phyloP scores from a whole-genome alignment of 2,888 invertebrate genomes.

The Stramonita haemastoma region DNA sequence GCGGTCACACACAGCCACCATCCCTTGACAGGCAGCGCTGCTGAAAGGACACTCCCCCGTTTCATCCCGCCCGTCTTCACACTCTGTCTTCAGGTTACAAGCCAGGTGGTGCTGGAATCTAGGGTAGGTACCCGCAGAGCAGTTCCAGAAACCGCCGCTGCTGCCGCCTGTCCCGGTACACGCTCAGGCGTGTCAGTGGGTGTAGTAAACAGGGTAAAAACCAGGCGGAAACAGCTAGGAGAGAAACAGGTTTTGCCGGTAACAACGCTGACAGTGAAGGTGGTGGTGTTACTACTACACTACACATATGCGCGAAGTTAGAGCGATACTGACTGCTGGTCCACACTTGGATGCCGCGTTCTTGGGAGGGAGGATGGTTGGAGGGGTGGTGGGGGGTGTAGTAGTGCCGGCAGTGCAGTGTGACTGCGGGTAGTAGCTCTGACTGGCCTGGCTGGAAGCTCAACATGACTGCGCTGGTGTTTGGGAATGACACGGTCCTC shows the following conservation, averaged over 20 bases:
- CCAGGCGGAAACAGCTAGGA: not conserved
- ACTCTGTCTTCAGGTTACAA: not conserved
- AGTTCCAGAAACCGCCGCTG: not conserved
- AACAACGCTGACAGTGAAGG: not conserved
- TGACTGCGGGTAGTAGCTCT: not conserved
- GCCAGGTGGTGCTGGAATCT: not conserved
- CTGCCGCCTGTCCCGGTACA: too few species aligned
- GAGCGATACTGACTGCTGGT: not conserved
- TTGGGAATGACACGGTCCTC: not conserved
- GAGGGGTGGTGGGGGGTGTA: not conserved
- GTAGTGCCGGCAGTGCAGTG: not conserved
- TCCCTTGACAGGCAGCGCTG: not conserved
- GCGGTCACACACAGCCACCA: not conserved
- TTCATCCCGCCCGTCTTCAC: constrained; percentile 3
- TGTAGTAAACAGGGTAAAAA: not conserved
- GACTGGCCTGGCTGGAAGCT: not conserved
- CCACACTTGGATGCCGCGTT: not conserved
- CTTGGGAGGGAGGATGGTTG: accelerated
- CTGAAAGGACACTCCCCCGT: not conserved
- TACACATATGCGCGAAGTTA: not conserved
- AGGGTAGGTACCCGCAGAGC: not conserved
- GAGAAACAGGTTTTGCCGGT: not conserved
- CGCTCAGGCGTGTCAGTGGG: not conserved
- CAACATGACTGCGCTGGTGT: not conserved
- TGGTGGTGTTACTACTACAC: too few species aligned